These are phyloP conservation scores for Piaya cayana DNA, from an alignment of 2,113 vertebrate species.

Conservation along the genomic window DNA sequence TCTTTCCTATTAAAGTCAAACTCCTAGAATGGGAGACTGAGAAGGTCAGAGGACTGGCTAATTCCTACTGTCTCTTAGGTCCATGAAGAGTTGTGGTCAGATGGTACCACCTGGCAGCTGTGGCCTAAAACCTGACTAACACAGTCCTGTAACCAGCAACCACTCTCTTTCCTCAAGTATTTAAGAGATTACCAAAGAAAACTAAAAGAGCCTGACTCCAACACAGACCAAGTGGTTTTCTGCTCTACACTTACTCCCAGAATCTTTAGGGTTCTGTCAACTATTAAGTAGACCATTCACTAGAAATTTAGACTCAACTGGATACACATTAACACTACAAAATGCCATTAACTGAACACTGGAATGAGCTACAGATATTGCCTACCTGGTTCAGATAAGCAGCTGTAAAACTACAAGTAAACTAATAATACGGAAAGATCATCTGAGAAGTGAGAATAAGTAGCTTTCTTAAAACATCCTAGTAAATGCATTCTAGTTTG, in stretches of 20 bases:
- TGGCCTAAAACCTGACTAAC: not conserved
- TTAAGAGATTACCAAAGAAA: not conserved
- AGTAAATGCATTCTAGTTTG: not conserved
- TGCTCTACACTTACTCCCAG: not conserved
- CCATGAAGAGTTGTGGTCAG: not conserved
- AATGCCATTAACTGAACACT: not conserved
- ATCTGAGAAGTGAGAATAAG: not conserved
- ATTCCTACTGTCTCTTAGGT: not conserved
- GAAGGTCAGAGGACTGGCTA: not conserved
- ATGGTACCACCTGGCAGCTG: not conserved
- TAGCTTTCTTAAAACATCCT: not conserved
- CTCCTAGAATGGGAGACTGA: not conserved
- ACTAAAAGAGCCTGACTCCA: not conserved
- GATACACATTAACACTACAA: not conserved
- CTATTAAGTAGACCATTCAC: not conserved
- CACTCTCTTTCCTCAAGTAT: not conserved
- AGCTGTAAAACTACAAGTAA: not conserved
- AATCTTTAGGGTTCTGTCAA: not conserved
- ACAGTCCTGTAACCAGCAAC: not conserved
- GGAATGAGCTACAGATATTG: not conserved
- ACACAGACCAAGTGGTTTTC: rapidly evolving
- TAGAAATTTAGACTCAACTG: not conserved
- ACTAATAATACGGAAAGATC: not conserved
- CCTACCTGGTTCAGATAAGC: not conserved
- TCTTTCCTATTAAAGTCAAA: conserved; percentile 47